Base-by-base conservation (phyloP, 2,888 invertebrate species). In the Mimas tiliae region DNA sequence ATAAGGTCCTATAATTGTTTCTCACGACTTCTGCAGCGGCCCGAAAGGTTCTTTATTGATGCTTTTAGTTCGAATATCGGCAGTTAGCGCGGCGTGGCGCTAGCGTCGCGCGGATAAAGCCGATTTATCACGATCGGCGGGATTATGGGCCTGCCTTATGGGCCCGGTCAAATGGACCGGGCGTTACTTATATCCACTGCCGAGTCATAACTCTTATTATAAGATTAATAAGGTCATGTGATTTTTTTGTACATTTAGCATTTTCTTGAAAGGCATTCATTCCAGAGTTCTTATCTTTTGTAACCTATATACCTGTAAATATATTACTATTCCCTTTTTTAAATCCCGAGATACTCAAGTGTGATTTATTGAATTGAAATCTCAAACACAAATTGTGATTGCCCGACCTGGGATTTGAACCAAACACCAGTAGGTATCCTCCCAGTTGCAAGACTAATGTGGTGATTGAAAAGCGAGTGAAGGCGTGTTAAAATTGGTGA, bases 61-160 rank as follows among this genome's bases (percentile, higher is more conserved):
- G 84, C 75, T 77, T 70, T 79, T 78, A 77, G 77, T 78, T 81
- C 80, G 81, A 87, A 87, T 83, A 81, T 79, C 76, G 75, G 80
- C 89, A 89, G 89, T 91, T 91, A 90, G 83, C 83, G 74, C 91
- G 86, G 89, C 77, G 88, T 89, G 91, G 78, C 81, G 84, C 83
- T 80, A 79, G 83, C 84, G 85, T 81, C 82, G 81, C 80, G 79
- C 83, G 84, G 87, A 87, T 82, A 82, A 76, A 85, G 86, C 58
- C 87, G 83, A 90, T 91, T 90, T 90, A 90, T 91, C 89, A 91
- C 90, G 90, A 91, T 91, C 90, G 90, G 84, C 81, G 83, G 84
- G 83, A 82, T 85, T 82, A 77, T 70, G 76, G 72, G 70, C 72
- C 73, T 45, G 58, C 58, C 58, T 67, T 50, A 74, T 70, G 74